Base-by-base conservation (phyloP, 2,888 invertebrate species). In the Margaritifera margaritifera region DNA sequence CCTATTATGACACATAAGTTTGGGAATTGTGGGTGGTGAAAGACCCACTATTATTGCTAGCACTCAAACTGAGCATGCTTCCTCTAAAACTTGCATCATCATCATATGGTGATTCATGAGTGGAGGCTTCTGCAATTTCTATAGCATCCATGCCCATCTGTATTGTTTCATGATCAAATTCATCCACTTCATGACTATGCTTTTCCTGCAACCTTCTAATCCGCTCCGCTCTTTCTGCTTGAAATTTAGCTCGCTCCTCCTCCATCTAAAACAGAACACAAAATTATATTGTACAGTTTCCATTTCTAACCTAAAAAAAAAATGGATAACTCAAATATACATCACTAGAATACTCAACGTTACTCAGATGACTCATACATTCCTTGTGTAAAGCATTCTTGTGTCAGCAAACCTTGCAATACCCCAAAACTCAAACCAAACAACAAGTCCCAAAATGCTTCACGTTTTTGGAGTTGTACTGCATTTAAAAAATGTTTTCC, bases 151-250 rank as follows among this genome's bases (percentile, higher is more conserved):
- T 96, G 87, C 99, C 99, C 91, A 96, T 93, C 82, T 95, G 92
- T 74, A 95, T 94, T 87, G 97, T 97, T 92, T 98, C 98, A 88
- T 94, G 94, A 91, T 99, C 98, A 91, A 98, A 99, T 86, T 94
- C 94, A 87, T 96, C 95, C 85, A 97, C 92, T 89, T 98, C 97
- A 74, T 94, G 93, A 89, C 95, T 94, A 91, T 98, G 98, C 77
- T 94, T 93, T 88, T 97, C 97, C 89, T 96, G 95, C 87, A 98
- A 92, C 87, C 95, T 93, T 82, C 96, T 93, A 90, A 97, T 94
- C 85, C 96, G 93, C 90, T 97, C 97, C 54, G 94, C 94, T 67
- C 97, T 94, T 90, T 98, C 98, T 88, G 95, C 94, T 86, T 95
- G 93, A 90, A 98, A 97, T 91, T 96, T 94, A 80, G 94, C 94